Evolutionary conservation across 2,113 vertebrate species (phyloP), one percentile per base, ranked within the genome.

Genomic region (Prietella phreatophila): DNA sequence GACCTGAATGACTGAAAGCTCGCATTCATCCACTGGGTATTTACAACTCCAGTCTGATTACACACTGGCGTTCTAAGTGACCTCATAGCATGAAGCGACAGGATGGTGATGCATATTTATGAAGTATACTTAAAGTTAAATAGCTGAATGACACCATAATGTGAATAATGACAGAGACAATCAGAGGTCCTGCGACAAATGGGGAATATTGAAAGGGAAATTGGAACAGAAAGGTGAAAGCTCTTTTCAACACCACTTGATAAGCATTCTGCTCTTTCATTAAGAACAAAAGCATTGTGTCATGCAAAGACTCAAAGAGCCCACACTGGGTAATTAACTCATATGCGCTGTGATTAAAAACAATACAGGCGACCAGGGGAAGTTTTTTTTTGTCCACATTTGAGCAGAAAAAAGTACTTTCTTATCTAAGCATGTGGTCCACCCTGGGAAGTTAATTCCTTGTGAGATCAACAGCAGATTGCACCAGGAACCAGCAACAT

Each of bases 281-380:
- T 91, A 92, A 86, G 91, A 87, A 89, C 89, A 73, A 89, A 87
- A 92, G 15, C 93, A 93, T 92, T 90, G 90, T 83, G 93, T 88
- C 89, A 90, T 91, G 89, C 85, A 91, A 88, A 87, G 90, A 86
- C 82, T 93, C 92, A 93, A 93, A 94, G 90, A 93, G 88, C 89
- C 85, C 90, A 87, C 60, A 88, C 90, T 84, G 90, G 58, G 91
- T 92, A 94, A 95, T 94, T 93, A 95, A 92, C 91, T 90, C 91
- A 93, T 92, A 92, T 91, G 92, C 87, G 85, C 90, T 67, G 85
- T 87, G 83, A 92, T 90, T 92, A 91, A 92, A 93, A 94, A 93
- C 91, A 89, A 88, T 86, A 90, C 90, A 89, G 88, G 82, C 91
- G 91, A 92, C 93, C 89, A 89, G 69, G 60, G 87, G 85, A 61